phyloP scores from a whole-genome alignment of 2,113 vertebrate species.

The Pantherophis guttatus region DNA sequence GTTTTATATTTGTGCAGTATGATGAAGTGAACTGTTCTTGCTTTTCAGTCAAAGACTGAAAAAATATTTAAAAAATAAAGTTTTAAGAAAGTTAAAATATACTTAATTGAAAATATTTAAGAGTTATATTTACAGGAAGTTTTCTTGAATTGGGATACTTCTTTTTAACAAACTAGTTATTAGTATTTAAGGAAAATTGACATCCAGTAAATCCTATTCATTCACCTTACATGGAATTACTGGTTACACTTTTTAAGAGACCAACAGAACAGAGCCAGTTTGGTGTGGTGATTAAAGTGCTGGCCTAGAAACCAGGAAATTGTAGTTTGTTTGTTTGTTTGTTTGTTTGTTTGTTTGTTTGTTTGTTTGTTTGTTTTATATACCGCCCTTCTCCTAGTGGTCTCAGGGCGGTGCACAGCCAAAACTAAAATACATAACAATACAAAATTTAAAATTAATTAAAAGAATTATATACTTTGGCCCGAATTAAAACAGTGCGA shows the following conservation, averaged over 20 bases:
- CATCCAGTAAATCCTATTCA: background rate
- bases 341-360: no score
- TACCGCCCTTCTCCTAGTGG: no score
- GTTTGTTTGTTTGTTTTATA: no score
- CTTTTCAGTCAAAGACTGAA: slow-evolving; percentile 12
- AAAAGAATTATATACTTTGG: no score
- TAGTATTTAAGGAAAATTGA: background rate
- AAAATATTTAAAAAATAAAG: slow-evolving; percentile 1
- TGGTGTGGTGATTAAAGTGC: background rate
- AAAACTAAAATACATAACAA: no score
- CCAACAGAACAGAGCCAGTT: background rate
- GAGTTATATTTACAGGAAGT: slow-evolving; percentile 3
- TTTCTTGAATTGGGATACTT: background rate
- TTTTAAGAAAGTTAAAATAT: background rate
- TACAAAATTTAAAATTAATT: no score
- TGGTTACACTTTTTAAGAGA: background rate
- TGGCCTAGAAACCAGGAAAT: no score
- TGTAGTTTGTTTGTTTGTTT: no score
- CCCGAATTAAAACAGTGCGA: no score
- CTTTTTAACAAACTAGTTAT: background rate
- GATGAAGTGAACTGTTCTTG: slow-evolving; percentile 13
- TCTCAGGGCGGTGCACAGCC: no score
- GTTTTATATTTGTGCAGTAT: slow-evolving; percentile 38
- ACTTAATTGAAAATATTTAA: background rate
- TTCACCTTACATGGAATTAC: background rate